Percentiles rank a stretch among this genome's conserved stretches.
Conservation (phyloP, 2,797 vertebrate genomes). For the Garrulus glandarius region DNA sequence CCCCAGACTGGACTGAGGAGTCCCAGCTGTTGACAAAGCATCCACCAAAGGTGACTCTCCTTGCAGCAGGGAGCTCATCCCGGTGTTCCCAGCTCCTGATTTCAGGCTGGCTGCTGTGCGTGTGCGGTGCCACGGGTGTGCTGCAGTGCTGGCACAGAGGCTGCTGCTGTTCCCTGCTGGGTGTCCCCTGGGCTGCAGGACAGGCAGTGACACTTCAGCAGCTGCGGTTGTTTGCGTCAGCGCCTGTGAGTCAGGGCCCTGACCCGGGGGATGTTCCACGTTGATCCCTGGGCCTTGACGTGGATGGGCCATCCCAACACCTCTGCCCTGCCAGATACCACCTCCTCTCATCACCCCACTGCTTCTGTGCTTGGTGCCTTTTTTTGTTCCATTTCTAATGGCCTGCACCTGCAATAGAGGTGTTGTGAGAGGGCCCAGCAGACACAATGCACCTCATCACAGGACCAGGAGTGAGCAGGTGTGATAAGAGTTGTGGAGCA, state of each 20-base stretch:
- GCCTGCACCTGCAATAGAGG: background rate
- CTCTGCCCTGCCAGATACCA: background rate
- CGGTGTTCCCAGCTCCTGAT: fast-evolving
- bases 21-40: background rate
- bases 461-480: background rate
- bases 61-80: background rate
- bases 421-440: background rate
- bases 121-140: fast-evolving
- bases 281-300: background rate
- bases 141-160: background rate
- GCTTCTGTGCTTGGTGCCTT: background rate
- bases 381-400: background rate
- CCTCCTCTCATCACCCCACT: background rate
- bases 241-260: background rate
- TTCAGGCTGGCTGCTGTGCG: background rate
- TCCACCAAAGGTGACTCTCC: background rate
- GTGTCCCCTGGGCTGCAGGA: background rate
- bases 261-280: background rate
- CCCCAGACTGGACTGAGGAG: background rate
- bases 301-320: background rate
- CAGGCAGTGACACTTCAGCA: background rate
- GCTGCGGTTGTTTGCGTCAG: background rate
- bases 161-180: background rate
- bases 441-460: background rate
- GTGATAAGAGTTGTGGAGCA: background rate